Evolutionary conservation across 92 coral and sea anemone species (phyloP).

Genomic region (Pocillopora meandrina): DNA sequence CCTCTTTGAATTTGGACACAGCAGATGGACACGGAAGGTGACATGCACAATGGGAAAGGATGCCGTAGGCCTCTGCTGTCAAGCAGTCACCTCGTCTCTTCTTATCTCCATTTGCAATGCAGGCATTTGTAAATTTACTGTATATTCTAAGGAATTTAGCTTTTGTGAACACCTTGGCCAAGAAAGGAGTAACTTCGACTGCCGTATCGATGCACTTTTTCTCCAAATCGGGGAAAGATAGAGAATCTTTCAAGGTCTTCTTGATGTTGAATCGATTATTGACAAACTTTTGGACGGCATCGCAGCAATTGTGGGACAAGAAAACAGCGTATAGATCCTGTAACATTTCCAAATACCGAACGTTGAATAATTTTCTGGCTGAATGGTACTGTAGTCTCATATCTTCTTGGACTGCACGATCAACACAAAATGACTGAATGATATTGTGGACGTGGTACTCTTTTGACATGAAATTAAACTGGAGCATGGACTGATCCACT

Average conservation of each 20-base stretch:
- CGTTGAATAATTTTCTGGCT: constrained; percentile 80
- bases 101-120: constrained; percentile 65
- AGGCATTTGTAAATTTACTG: constrained; percentile 65
- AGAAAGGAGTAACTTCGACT: constrained; percentile 74
- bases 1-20: constrained; percentile 83
- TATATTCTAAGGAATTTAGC: constrained; percentile 81
- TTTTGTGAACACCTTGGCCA: constrained; percentile 76
- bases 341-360: constrained; percentile 73
- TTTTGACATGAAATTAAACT: constrained; percentile 72
- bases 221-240: constrained; percentile 67
- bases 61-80: constrained; percentile 88
- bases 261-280: constrained; percentile 84
- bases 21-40: constrained; percentile 95
- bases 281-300: constrained; percentile 66
- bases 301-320: constrained; percentile 53
- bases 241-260: constrained; percentile 77
- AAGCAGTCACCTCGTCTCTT: constrained; percentile 84
- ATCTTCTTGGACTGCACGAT: constrained; percentile 52
- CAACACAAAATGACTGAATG: constrained; percentile 88
- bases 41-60: constrained; percentile 92
- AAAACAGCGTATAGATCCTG: constrained; percentile 72
- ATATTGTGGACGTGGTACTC: constrained; percentile 83
- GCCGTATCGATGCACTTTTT: constrained; percentile 75
- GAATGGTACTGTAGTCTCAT: constrained; percentile 44
- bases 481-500: constrained; percentile 45